Percentiles rank a stretch among this genome's conserved stretches.
These are phyloP conservation scores for Drosophila triauraria DNA, from an alignment of 1,140 invertebrate genomes.

Conservation along the genomic window DNA sequence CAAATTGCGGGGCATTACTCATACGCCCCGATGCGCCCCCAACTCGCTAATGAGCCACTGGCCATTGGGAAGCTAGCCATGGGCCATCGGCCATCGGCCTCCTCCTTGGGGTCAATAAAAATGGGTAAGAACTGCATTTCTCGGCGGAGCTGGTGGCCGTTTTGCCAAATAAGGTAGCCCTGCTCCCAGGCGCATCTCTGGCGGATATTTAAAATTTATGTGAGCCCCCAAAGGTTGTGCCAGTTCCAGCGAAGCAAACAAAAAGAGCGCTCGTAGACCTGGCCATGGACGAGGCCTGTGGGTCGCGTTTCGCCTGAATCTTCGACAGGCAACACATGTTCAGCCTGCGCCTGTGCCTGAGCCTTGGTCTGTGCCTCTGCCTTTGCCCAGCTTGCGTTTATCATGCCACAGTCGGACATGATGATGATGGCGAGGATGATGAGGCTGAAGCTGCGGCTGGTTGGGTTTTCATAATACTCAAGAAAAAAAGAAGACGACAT, in stretches of 20 bases:
- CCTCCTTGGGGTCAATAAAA: constrained; percentile 70
- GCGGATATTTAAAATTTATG: constrained; percentile 78
- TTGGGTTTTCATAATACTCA: not conserved
- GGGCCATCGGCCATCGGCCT: constrained; percentile 2
- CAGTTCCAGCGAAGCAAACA: constrained; percentile 45
- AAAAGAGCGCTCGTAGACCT: constrained; percentile 21
- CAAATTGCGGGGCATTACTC: constrained; percentile 70
- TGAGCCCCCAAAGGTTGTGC: constrained; percentile 55
- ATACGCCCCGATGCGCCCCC: constrained; percentile 67
- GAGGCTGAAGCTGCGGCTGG: constrained; percentile 22
- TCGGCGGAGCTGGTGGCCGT: constrained; percentile 12
- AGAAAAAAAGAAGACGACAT: not conserved
- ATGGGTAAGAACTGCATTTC: constrained; percentile 74
- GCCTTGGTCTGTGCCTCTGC: not conserved
- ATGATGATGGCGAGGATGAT: constrained; percentile 51
- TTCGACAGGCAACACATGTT: constrained; percentile 76
- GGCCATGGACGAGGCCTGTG: constrained; percentile 35
- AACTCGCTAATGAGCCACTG: constrained; percentile 55
- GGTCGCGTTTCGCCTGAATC: constrained; percentile 35
- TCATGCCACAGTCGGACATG: constrained; percentile 65
- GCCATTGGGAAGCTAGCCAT: not conserved
- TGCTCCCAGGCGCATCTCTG: constrained; percentile 39
- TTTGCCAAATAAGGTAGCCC: constrained; percentile 43
- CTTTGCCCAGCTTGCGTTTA: constrained; percentile 56
- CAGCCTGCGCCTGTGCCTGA: constrained; percentile 47